Conservation (phyloP, 2,888 invertebrate genomes). For the Lasioglossum lativentre region DNA sequence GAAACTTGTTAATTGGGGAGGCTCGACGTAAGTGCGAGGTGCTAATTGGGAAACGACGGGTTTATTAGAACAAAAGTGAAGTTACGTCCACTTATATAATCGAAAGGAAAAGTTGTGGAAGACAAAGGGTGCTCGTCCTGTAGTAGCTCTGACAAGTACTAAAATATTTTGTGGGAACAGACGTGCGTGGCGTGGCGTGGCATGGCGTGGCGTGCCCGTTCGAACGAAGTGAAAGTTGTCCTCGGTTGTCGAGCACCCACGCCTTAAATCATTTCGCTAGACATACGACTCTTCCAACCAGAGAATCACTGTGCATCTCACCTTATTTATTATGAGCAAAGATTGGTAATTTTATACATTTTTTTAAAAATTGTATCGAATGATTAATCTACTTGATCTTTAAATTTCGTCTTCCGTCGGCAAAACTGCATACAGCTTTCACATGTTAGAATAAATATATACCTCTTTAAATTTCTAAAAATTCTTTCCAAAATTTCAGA, state of each 20-base stretch:
- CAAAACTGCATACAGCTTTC: too few relatives aligned
- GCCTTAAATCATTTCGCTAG: conserved; percentile 29
- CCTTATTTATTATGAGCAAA: neutral
- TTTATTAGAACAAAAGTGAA: neutral
- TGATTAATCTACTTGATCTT: too few relatives aligned
- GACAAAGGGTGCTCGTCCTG: neutral
- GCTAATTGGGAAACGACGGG: neutral
- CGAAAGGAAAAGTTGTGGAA: neutral
- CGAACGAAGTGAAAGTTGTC: conserved; percentile 64
- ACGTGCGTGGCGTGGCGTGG: conserved; percentile 17
- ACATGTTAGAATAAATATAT: too few relatives aligned
- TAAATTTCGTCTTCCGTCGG: too few relatives aligned
- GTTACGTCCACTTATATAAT: neutral
- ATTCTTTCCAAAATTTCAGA: neutral
- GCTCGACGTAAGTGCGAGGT: neutral
- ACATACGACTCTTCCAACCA: neutral
- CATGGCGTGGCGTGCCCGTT: conserved; percentile 19
- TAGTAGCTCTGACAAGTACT: neutral
- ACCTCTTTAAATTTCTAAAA: neutral
- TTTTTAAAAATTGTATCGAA: neutral
- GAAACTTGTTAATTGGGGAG: neutral
- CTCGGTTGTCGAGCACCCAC: conserved; percentile 27
- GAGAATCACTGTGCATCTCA: neutral
- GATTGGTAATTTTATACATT: neutral
- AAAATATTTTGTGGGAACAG: conserved; percentile 35